A percentile compares a stretch with the other conserved stretches of the same genome.
Evolutionary conservation across 2,113 vertebrate species (phyloP).

Genomic region (Hemiscyllium ocellatum): DNA sequence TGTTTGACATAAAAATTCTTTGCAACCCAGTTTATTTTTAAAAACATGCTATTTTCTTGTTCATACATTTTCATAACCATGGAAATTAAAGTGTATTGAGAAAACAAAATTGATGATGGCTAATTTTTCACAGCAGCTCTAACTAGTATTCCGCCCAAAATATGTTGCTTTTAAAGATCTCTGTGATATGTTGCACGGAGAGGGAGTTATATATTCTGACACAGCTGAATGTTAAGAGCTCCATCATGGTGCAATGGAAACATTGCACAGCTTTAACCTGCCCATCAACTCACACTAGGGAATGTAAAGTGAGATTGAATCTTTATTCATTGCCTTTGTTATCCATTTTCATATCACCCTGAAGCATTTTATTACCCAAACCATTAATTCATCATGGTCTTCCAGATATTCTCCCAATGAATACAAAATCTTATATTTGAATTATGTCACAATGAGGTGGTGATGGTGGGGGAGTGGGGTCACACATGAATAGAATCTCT

Average conservation of each 20-base stretch:
- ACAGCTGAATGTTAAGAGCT: slow-evolving; percentile 23
- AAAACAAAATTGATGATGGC: slow-evolving; percentile 19
- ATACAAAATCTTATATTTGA: slow-evolving; percentile 16
- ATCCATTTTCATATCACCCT: slow-evolving; percentile 35
- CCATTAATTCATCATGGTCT: slow-evolving; percentile 4
- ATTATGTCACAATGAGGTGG: neutral
- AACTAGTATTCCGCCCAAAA: neutral
- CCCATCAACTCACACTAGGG: slow-evolving; percentile 28
- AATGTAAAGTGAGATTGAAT: slow-evolving; percentile 34
- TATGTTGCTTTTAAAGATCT: neutral
- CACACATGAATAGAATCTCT: no score
- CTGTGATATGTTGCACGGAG: neutral
- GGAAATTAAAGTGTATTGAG: neutral
- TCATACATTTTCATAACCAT: slow-evolving; percentile 1
- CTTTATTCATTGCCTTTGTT: slow-evolving; percentile 35
- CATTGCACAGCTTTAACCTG: slow-evolving; percentile 31
- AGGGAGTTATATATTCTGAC: slow-evolving; percentile 3
- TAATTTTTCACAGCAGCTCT: neutral
- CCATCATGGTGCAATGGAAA: slow-evolving; percentile 16
- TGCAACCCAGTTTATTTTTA: neutral
- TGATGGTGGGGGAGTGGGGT: no score
- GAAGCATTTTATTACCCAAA: slow-evolving; percentile 28
- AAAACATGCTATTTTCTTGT: neutral
- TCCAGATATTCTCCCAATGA: neutral
- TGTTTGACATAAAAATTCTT: neutral